These are phyloP conservation scores for Reinhardtius hippoglossoides DNA, from an alignment of 2,113 vertebrate species.

Conservation along the genomic window DNA sequence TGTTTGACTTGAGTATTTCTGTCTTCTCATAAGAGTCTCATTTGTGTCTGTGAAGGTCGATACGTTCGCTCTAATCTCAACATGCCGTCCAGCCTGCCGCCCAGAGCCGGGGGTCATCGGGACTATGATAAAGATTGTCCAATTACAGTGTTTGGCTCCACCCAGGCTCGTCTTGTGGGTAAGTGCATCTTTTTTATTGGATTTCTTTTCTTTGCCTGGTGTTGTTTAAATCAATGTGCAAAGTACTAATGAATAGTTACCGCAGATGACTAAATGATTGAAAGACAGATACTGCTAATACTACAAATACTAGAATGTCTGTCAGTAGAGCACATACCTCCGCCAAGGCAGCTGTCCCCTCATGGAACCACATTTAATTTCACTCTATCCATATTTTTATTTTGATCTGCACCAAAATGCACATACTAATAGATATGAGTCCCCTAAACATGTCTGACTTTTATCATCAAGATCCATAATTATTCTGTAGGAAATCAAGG, in stretches of 20 bases:
- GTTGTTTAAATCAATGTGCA: not conserved
- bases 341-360: too few relatives aligned
- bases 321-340: too few relatives aligned
- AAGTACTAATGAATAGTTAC: not conserved
- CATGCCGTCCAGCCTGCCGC: constrained; percentile 92
- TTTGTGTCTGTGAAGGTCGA: constrained; percentile 81
- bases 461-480: too few relatives aligned
- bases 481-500: too few relatives aligned
- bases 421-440: too few relatives aligned
- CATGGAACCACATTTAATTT: too few relatives aligned
- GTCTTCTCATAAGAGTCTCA: constrained; percentile 3
- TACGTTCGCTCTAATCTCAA: constrained; percentile 97
- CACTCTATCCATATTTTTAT: too few relatives aligned
- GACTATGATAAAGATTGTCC: constrained; percentile 97
- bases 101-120: constrained; percentile 88
- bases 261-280: not conserved
- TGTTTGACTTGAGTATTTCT: not conserved
- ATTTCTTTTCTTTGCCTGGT: not conserved
- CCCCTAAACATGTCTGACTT: too few relatives aligned
- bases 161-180: constrained; percentile 93
- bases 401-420: too few relatives aligned
- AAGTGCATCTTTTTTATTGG: constrained; percentile 29
- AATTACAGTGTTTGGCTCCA: constrained; percentile 96
- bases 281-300: too few relatives aligned
- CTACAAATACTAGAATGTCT: too few relatives aligned